Evolutionary conservation across 2,113 vertebrate species (phyloP), one percentile per base, ranked within the genome.

Genomic region (Epinephelus fuscoguttatus): DNA sequence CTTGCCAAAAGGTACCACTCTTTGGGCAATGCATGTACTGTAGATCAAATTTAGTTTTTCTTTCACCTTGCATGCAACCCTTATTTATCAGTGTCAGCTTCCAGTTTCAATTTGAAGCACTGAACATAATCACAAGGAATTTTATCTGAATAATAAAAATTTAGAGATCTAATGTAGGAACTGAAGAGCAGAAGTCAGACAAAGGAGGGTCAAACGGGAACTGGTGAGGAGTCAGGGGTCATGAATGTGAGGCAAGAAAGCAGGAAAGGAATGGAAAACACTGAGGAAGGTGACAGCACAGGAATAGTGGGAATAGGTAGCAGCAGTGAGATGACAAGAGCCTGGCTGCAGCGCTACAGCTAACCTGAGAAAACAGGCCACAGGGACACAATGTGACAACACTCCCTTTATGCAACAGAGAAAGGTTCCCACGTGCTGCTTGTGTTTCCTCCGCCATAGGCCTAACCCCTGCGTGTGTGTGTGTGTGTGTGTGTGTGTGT

Each of bases 391-490:
- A 80, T 75, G 81, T 80, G 69, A 71, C 86, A 80, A 70, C 57
- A 30, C 13, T 23, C 37, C 14, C 50, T 82, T 86, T 70, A 66
- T 81, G 61, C 75, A 85, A 75, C 82, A 82, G 50, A 81, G 13
- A 56, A 30, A 77, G 71, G 62, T 27, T 80, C n/a, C 75, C 81
- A 78, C 64, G 81, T 84, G 82, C 78, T 71, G 23, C 71, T 49
- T 70, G 69, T 69, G 85, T 75, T 75, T 75, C 72, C 30, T 62
- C 49, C 63, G 50, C 18, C n/a, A 71, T 47, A 57, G 40, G 53
- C 62, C 71, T 50, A 45, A 82, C 50, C 73, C 11, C 3, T 55
- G 23, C 70, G 23, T 52, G 67, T 67, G 64, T 64, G 23, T 62
- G 40, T 53, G 56, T 70, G 23, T 61, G 47, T 72, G 42, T 42